A percentile compares a stretch with the other conserved stretches of the same genome.
Conservation (phyloP, 2,888 invertebrate species). For the Dorcus hopei region DNA sequence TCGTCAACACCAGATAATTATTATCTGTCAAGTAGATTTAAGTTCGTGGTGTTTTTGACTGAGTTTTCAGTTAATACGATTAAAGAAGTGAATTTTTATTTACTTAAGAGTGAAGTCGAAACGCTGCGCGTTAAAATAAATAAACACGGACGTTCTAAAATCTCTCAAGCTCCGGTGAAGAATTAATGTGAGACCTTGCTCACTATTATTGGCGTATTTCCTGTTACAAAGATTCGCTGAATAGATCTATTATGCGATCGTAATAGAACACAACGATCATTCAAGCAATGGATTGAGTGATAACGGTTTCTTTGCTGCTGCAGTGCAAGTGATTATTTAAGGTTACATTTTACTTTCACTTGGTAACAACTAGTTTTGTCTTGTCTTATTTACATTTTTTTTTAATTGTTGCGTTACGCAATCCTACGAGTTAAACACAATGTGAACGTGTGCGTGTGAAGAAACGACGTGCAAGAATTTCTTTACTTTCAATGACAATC, state of each 20-base stretch:
- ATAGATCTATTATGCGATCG: not conserved
- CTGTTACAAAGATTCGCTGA: conserved; percentile 5
- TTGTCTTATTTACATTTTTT: not conserved
- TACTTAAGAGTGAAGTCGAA: no score
- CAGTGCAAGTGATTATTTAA: conserved; percentile 1
- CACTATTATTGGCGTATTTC: conserved; percentile 19
- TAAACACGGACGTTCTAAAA: not conserved
- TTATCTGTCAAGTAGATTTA: no score
- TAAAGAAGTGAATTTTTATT: no score
- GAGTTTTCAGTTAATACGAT: no score
- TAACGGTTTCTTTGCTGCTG: not conserved
- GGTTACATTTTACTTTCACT: conserved; percentile 18
- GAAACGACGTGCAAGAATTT: no score
- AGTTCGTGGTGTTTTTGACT: no score
- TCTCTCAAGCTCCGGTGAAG: conserved; percentile 2
- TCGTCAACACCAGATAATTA: no score
- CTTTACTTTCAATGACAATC: no score
- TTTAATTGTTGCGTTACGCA: not conserved
- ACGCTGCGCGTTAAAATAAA: not conserved
- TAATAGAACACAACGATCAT: not conserved
- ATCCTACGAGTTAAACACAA: not conserved
- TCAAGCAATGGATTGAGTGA: no score
- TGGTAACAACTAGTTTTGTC: conserved; percentile 7
- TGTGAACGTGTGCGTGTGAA: no score
- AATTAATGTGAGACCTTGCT: conserved; percentile 13